Base-by-base conservation (phyloP, 2,888 invertebrate species). In the Lathronympha strigana region DNA sequence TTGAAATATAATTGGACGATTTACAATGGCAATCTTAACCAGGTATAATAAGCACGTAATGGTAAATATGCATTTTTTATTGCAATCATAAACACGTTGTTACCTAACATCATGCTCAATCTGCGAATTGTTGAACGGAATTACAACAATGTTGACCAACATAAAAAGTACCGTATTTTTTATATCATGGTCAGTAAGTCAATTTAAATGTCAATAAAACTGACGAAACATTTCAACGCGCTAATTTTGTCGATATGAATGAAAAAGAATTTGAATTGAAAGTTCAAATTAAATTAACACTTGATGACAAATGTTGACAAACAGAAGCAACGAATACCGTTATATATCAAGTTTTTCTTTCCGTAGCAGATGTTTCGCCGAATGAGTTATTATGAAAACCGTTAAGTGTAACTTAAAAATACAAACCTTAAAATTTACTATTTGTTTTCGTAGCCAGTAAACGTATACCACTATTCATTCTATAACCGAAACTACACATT, bases 141-240 rank as follows among this genome's bases (percentile, higher is more conserved):
- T 49, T 47, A 36, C 36, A 58, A 58, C n/a, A 36, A 21, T 43
- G 64, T 61, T 67, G n/a, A n/a, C n/a, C n/a, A n/a, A n/a, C n/a
- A n/a, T n/a, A n/a, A n/a, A n/a, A n/a, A n/a, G n/a, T n/a, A 67
- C 50, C 49, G 28, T 62, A 55, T 61, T 38, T 57, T 38, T 57
- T 61, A 28, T 43, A 49, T 55, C 61, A 62, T 51, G 62, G 61
- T 19, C 62, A 62, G 61, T 66, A 53, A 57, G 61, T 55, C 62
- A 67, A 61, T 55, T 67, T 61, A 51, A 62, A 67, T 67, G 50
- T 67, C 61, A 57, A 66, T 57, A 61, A 57, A 49, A 31, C 15
- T 62, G 23, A 53, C 55, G 62, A 66, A 61, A 66, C 61, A 28
- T 53, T 23, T 13, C 33, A 43, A 51, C 17, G 43, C 58, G 58